Evolutionary conservation across 2,888 invertebrate species (phyloP).

Genomic region (Drosophila affinis): DNA sequence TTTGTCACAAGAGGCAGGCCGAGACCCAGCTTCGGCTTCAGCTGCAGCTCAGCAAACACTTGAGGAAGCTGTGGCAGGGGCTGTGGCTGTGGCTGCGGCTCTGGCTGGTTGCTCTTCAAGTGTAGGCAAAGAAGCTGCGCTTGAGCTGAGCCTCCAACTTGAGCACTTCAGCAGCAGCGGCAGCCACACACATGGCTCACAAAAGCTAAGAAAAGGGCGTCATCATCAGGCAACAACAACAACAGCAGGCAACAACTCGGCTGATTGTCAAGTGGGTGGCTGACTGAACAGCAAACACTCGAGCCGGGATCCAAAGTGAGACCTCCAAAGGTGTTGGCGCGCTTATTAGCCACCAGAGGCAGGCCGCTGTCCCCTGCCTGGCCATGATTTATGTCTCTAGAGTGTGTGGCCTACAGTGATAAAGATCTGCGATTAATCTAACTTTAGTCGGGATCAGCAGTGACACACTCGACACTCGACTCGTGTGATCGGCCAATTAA

Average conservation of each 20-base stretch:
- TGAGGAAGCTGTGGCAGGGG: neutral
- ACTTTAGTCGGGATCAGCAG: slow-evolving; percentile 28
- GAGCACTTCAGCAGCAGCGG: slow-evolving; percentile 55
- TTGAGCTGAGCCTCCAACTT: slow-evolving; percentile 47
- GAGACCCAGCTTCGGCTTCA: slow-evolving; percentile 32
- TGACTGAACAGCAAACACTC: slow-evolving; percentile 65
- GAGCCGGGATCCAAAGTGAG: slow-evolving; percentile 45
- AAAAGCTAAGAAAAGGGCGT: slow-evolving; percentile 68
- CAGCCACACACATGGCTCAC: slow-evolving; percentile 59
- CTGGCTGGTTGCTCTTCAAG: slow-evolving; percentile 36
- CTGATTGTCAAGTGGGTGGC: slow-evolving; percentile 50
- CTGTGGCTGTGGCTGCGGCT: neutral
- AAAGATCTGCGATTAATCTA: slow-evolving; percentile 71
- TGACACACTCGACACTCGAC: slow-evolving; percentile 5
- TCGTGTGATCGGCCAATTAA: slow-evolving; percentile 67
- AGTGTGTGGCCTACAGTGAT: slow-evolving; percentile 46
- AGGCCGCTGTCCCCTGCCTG: neutral
- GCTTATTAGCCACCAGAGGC: slow-evolving; percentile 63
- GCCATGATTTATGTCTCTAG: slow-evolving; percentile 50
- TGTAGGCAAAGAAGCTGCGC: slow-evolving; percentile 65
- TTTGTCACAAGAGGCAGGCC: slow-evolving; percentile 53
- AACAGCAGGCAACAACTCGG: slow-evolving; percentile 8
- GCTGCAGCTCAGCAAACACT: slow-evolving; percentile 71
- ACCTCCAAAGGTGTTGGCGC: slow-evolving; percentile 64
- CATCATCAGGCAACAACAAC: slow-evolving; percentile 47